These are phyloP conservation scores for Antechinus stuartii DNA, from an alignment of 2,113 vertebrate genomes.

Conservation along the genomic window DNA sequence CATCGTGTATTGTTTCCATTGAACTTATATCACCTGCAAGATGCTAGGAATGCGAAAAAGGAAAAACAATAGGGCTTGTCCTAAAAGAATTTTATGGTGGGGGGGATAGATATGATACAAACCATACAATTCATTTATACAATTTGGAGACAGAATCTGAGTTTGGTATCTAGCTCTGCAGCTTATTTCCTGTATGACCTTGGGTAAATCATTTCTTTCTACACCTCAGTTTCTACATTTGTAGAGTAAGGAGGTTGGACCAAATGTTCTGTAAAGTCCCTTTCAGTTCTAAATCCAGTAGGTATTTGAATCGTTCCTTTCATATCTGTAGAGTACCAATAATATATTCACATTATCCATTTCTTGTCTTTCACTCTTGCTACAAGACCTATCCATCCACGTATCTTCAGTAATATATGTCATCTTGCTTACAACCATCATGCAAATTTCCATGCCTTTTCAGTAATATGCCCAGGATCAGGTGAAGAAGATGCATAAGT, in stretches of 20 bases:
- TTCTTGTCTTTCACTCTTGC: neutral
- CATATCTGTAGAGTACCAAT: neutral
- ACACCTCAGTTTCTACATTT: neutral
- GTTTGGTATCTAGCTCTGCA: neutral
- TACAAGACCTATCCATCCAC: neutral
- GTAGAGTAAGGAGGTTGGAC: neutral
- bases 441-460: neutral
- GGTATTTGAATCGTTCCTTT: neutral
- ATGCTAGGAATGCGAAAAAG: neutral
- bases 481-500: neutral
- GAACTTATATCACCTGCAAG: neutral
- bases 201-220: neutral
- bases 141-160: neutral
- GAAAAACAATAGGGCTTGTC: neutral
- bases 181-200: neutral
- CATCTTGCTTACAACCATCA: neutral
- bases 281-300: neutral
- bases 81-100: neutral
- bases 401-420: neutral
- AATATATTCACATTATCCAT: neutral
- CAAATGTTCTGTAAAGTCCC: neutral
- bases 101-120: neutral
- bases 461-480: neutral
- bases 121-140: neutral
- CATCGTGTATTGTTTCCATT: neutral